Base-by-base conservation (phyloP, 2,797 vertebrate genomes). In the Aselliscus stoliczkanus region DNA sequence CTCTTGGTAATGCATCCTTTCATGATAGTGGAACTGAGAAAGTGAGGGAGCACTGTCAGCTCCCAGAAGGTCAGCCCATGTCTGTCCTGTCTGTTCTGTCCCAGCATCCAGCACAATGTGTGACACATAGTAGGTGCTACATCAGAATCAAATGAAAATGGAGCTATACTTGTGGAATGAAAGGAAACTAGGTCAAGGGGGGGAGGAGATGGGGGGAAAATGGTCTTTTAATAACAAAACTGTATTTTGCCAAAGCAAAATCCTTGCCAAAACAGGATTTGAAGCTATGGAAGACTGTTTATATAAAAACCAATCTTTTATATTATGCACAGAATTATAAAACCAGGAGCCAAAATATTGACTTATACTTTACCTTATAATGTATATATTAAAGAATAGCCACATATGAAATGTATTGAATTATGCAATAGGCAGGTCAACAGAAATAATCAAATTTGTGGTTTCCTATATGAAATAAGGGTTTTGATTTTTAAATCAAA, bases 11-110 rank as follows among this genome's bases (percentile, higher is more conserved):
- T 44, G 1, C 1, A 2, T 54, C 72, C 14, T 52, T 44, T 85
- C 67, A 13, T 17, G 29, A 13, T 2, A n/a, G 14, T 42, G 7
- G 44, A 37, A 44, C 1, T 34, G 44, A 62, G 72, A 58, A 69
- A 29, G 11, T 9, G 21, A 34, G 15, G 13, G 34, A 27, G 11
- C 10, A 12, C 13, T 21, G 15, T 29, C 18, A 39, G 17, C 12
- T 54, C 54, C 6, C 23, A 37, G 23, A 54, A 23, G 42, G 42
- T 4, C 1, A 5, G 27, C 21, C 2, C 27, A 0, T 20, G 0
- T 58, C 39, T 52, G 11, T 65, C 37, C 18, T 13, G 31, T 6
- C 60, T 56, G 14, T 37, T 60, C 37, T 52, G 2, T 62, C 27
- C 39, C 31, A 42, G 54, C 23, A 52, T 65, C 72, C 56, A 17